phyloP scores from a whole-genome alignment of 1,140 invertebrate species.

The Eueides isabella region DNA sequence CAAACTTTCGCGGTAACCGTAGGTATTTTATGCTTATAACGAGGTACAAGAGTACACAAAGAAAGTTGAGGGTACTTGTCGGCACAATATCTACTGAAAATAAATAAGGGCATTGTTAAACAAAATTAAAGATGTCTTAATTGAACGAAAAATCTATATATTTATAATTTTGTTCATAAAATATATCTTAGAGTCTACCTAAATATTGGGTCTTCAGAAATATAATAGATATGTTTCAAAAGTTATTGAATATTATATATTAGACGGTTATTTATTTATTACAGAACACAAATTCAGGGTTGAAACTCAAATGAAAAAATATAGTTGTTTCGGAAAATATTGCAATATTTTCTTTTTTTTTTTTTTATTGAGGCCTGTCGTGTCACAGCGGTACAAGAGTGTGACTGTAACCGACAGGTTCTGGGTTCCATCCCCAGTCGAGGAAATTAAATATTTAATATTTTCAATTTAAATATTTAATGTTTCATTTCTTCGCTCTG shows the following conservation, averaged over 20 bases:
- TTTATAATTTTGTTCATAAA: background rate
- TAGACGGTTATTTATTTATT: background rate
- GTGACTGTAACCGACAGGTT: no score
- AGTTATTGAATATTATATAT: background rate
- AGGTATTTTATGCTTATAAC: conserved; percentile 33
- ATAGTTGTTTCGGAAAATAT: no score
- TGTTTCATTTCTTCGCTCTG: no score
- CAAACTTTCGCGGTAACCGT: conserved; percentile 32
- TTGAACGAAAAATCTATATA: background rate
- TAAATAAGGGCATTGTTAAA: conserved; percentile 4
- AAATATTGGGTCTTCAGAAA: background rate
- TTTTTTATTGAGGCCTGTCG: no score
- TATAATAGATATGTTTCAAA: background rate
- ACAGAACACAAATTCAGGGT: background rate
- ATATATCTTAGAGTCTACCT: background rate
- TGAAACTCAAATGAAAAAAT: background rate
- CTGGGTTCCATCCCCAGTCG: no score
- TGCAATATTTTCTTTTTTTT: no score
- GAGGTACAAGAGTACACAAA: conserved; percentile 18
- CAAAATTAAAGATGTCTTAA: background rate
- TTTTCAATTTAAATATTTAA: no score
- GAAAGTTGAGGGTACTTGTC: conserved; percentile 8
- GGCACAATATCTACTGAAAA: conserved; percentile 9
- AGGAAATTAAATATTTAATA: no score
- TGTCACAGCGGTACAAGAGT: no score